Evolutionary conservation across 2,113 vertebrate species (phyloP), one percentile per base, ranked within the genome.

Genomic region (Semnopithecus entellus): DNA sequence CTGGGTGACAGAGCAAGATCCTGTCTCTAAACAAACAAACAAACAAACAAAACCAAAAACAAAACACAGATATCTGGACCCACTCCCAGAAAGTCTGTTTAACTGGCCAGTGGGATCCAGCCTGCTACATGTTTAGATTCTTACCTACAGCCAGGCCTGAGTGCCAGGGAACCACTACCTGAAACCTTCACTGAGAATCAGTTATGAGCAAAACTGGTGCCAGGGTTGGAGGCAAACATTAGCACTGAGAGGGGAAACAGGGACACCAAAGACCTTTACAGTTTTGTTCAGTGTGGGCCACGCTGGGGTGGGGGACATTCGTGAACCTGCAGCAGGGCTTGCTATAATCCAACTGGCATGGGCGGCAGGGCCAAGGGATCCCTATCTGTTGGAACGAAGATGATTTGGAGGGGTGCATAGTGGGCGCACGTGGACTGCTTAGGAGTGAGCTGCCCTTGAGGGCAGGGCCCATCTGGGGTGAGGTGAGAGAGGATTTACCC

Each of bases 221-320:
- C 9, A 4, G 45, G 6, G 23, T 7, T 22, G 2, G 12, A n/a
- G 18, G 38, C 17, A 9, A 61, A 35, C 30, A 4, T 22, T 6
- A 17, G 64, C 35, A 9, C 1, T 8, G 52, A 40, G 61, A 50
- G 1, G 55, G 48, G 40, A 27, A n/a, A 5, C 14, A 1, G 1
- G 27, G 73, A 50, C 3, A 30, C 35, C 38, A 14, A 40, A 92
- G 61, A 12, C 10, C 52, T 48, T 48, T 35, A 40, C 3, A 1
- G 12, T 68, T 50, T 20, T 45, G 12, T 27, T 48, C 27, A 9
- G 5, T 11, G 20, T 2, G 0, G 8, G 32, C 43, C 17, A 5
- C 1, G 0, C 8, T 13, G 8, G 25, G 8, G 8, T 17, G 2
- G 57, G 45, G 23, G 66, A 81, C 35, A 23, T 38, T 18, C 0